These are phyloP conservation scores for Incurvaria masculella DNA, from an alignment of 2,888 invertebrate species.

Conservation along the genomic window DNA sequence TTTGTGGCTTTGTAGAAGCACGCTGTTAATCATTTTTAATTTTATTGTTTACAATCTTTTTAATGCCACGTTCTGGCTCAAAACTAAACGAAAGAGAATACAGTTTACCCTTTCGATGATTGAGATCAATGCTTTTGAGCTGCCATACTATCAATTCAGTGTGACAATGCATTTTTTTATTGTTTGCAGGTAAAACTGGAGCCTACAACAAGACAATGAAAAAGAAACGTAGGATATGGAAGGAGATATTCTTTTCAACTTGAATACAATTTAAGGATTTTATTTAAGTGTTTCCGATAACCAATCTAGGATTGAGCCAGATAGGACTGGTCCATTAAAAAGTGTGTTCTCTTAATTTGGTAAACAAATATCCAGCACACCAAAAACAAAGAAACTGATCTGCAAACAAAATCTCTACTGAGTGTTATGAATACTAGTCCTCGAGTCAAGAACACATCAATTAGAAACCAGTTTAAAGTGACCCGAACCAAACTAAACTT, in stretches of 20 bases:
- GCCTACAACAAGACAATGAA: not conserved
- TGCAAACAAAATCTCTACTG: not conserved
- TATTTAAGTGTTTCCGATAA: not conserved
- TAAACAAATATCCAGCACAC: not conserved
- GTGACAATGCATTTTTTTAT: not conserved
- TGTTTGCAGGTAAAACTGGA: too few relatives aligned
- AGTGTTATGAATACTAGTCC: not conserved
- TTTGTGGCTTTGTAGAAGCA: conserved; percentile 19
- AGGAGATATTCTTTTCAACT: not conserved
- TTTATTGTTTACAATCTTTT: conserved; percentile 5
- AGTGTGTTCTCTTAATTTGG: not conserved
- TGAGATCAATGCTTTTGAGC: not conserved
- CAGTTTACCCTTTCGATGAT: conserved; percentile 1
- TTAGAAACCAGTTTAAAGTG: not conserved
- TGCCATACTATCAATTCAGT: not conserved
- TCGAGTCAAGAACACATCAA: not conserved
- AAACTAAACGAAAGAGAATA: conserved; percentile 5
- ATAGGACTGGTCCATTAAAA: not conserved
- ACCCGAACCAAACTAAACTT: too few relatives aligned
- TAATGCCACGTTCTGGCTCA: not conserved
- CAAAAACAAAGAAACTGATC: not conserved
- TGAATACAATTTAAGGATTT: not conserved
- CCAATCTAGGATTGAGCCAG: not conserved
- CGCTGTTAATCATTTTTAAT: conserved; percentile 5
- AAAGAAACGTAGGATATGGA: not conserved